These are phyloP conservation scores for Neodon shergylaensis DNA, from an alignment of 2,113 vertebrate species.

Conservation along the genomic window DNA sequence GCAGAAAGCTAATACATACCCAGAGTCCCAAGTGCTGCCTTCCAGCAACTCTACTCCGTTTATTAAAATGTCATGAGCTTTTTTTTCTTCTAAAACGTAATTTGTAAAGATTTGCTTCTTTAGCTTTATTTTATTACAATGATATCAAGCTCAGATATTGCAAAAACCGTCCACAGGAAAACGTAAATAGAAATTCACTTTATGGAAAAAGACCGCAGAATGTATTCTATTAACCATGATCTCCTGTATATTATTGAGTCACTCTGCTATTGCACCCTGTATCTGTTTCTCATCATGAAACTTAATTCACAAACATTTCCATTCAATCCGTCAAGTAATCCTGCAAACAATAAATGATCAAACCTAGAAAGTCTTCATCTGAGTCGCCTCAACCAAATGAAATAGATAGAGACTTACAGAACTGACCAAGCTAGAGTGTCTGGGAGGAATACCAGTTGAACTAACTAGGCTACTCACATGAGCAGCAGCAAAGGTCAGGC, in stretches of 20 bases:
- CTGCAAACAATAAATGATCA: not conserved
- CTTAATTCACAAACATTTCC: not conserved
- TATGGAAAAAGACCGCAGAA: not conserved
- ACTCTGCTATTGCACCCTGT: not conserved
- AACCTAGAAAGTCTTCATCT: not conserved
- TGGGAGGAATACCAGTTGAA: not conserved
- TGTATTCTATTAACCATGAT: not conserved
- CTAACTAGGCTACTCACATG: not conserved
- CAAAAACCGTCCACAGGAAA: constrained; percentile 27
- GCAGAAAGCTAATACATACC: not conserved
- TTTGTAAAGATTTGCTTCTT: constrained; percentile 37
- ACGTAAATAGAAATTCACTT: not conserved
- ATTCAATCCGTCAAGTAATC: not conserved
- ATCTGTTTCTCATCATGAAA: not conserved
- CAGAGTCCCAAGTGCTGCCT: not conserved
- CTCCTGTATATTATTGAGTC: not conserved
- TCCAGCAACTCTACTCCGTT: not conserved
- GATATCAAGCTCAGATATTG: not conserved
- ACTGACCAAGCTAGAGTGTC: not conserved
- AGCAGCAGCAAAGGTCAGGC: too few species aligned
- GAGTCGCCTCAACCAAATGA: not conserved
- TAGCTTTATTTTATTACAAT: not conserved
- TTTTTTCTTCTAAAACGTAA: constrained; percentile 18
- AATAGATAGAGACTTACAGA: not conserved
- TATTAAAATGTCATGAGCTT: constrained; percentile 29